Percentiles rank a stretch among this genome's conserved stretches.
These are phyloP conservation scores for Poecilia wingei DNA, from an alignment of 2,797 vertebrate species.

Conservation along the genomic window DNA sequence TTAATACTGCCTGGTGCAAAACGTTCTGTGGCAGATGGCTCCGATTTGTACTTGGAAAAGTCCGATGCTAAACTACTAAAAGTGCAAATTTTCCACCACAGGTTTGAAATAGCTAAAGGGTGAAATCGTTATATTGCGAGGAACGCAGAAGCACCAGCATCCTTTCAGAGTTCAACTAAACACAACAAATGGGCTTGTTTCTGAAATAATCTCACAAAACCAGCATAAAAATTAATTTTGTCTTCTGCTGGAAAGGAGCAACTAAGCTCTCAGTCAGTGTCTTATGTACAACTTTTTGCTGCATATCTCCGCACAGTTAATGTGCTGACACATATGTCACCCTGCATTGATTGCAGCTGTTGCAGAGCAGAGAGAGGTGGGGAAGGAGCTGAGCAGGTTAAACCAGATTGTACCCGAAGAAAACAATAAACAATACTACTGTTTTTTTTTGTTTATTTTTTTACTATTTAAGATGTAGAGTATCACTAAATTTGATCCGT, in stretches of 20 bases:
- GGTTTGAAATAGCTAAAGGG: neutral
- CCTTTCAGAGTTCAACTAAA: neutral
- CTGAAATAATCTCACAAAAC: neutral
- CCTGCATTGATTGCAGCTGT: slow-evolving; percentile 4
- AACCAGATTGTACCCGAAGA: slow-evolving; percentile 30
- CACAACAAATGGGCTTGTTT: neutral
- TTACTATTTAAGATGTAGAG: no score
- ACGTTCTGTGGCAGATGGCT: neutral
- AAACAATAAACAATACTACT: neutral
- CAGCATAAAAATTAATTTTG: neutral
- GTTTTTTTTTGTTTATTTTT: no score
- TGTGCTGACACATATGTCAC: slow-evolving; percentile 13
- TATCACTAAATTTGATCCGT: neutral
- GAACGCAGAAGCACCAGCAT: neutral
- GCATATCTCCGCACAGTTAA: neutral
- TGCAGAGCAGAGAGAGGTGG: slow-evolving; percentile 25
- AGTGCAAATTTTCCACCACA: neutral
- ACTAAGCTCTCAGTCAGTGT: neutral
- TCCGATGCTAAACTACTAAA: neutral
- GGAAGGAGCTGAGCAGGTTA: slow-evolving; percentile 46
- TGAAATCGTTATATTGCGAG: neutral
- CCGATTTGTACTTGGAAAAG: neutral
- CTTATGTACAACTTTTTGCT: neutral
- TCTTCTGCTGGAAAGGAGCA: neutral
- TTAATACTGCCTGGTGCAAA: neutral